Evolutionary conservation across 1,140 invertebrate species (phyloP).

Genomic region (Nasonia giraulti): DNA sequence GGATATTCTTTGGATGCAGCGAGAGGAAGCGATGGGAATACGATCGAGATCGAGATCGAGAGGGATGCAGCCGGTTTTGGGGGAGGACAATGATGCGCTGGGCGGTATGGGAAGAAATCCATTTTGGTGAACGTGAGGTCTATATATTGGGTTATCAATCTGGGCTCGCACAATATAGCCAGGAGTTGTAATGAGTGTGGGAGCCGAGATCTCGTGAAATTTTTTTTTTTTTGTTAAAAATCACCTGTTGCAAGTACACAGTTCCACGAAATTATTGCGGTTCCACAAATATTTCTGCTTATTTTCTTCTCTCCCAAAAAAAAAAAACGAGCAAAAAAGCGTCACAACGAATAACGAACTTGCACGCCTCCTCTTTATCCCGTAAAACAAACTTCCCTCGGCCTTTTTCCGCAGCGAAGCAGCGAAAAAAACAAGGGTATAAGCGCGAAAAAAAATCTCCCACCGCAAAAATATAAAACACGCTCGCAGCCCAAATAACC

Average conservation of each 20-base stretch:
- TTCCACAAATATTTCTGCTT: neutral
- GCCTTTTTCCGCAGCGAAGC: neutral
- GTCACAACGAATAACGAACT: neutral
- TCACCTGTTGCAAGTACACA: neutral
- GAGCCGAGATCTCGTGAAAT: neutral
- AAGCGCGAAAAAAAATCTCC: neutral
- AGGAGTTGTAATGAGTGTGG: neutral
- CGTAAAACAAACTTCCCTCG: neutral
- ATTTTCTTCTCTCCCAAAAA: neutral
- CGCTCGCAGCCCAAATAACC: neutral
- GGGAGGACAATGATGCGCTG: neutral
- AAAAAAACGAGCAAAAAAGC: neutral
- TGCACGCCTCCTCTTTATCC: neutral
- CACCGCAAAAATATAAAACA: slow-evolving; percentile 1
- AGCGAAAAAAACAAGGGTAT: neutral
- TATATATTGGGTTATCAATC: neutral
- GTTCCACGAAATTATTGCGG: neutral
- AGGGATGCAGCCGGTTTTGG: neutral
- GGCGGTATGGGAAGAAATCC: slow-evolving; percentile 9
- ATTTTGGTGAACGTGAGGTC: slow-evolving; percentile 10
- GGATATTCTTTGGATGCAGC: neutral
- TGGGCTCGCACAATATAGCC: no score
- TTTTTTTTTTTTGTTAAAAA: neutral
- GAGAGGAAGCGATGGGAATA: slow-evolving; percentile 14
- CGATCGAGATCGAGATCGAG: neutral